Conservation (phyloP, 2,888 invertebrate genomes). For the Chrysodeixis includens region DNA sequence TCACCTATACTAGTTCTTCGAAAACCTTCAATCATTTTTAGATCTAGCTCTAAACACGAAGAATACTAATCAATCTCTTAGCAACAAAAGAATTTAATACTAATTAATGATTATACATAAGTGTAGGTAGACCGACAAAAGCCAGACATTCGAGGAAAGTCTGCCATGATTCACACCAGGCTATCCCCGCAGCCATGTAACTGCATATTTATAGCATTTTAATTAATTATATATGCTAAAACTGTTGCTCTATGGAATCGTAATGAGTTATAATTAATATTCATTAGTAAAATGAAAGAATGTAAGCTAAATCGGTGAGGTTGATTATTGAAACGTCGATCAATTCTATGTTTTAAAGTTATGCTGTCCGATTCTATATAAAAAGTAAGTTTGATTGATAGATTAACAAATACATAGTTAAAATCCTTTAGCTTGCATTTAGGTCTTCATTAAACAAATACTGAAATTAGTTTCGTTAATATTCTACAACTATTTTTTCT, state of each 20-base stretch:
- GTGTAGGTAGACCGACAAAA: neutral
- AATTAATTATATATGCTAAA: conserved; percentile 5
- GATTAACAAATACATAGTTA: too few relatives aligned
- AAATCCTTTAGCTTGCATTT: too few relatives aligned
- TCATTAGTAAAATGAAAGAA: neutral
- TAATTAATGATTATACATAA: neutral
- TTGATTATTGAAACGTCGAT: too few relatives aligned
- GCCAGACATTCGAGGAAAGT: neutral
- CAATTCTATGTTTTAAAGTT: too few relatives aligned
- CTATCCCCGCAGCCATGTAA: neutral
- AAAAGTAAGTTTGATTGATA: too few relatives aligned
- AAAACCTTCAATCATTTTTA: too few relatives aligned
- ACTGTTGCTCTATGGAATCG: neutral
- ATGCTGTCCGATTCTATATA: too few relatives aligned
- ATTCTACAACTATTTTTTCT: too few relatives aligned
- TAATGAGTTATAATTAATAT: neutral
- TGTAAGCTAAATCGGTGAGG: neutral
- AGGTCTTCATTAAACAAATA: too few relatives aligned
- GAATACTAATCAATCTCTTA: conserved; percentile 19
- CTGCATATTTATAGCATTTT: neutral
- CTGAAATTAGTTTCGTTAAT: too few relatives aligned
- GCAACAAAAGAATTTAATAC: conserved; percentile 27
- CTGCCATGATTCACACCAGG: neutral
- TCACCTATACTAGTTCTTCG: too few relatives aligned
- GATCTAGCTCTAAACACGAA: too few relatives aligned